Percentiles rank a stretch among this genome's conserved stretches.
phyloP scores from a whole-genome alignment of 2,797 vertebrate genomes.

The Schizopygopsis malacanthus region DNA sequence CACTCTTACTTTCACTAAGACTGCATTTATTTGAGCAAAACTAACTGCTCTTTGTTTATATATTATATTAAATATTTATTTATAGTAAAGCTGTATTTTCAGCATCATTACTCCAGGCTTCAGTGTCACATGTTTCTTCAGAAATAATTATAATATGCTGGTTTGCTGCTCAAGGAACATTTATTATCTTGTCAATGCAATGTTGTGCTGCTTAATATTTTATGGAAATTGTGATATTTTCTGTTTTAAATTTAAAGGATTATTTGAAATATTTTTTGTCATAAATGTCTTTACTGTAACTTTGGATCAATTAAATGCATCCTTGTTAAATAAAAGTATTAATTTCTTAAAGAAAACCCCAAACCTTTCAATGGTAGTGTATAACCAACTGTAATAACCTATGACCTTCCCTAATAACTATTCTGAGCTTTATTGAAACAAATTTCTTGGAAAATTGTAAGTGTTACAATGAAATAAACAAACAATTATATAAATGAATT shows the following conservation, averaged over 20 bases:
- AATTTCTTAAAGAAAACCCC: neutral
- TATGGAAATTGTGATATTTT: neutral
- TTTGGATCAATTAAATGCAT: neutral
- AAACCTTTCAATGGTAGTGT: neutral
- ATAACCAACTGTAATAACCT: neutral
- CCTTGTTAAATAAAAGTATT: neutral
- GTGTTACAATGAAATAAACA: neutral
- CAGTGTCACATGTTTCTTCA: neutral
- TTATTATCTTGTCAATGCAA: neutral
- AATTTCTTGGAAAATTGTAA: neutral
- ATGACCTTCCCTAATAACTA: neutral
- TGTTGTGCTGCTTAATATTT: neutral
- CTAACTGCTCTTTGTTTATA: too few species aligned
- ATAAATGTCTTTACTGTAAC: neutral
- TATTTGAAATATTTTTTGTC: neutral
- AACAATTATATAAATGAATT: neutral
- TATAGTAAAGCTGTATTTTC: neutral
- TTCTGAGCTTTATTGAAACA: neutral
- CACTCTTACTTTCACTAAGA: neutral
- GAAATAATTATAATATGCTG: neutral
- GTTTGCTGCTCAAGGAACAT: neutral
- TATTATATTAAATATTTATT: too few species aligned
- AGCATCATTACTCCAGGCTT: neutral
- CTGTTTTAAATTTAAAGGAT: too few species aligned
- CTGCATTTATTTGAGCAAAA: neutral